These are phyloP conservation scores for Melolontha melolontha DNA, from an alignment of 2,888 invertebrate species.

Conservation along the genomic window DNA sequence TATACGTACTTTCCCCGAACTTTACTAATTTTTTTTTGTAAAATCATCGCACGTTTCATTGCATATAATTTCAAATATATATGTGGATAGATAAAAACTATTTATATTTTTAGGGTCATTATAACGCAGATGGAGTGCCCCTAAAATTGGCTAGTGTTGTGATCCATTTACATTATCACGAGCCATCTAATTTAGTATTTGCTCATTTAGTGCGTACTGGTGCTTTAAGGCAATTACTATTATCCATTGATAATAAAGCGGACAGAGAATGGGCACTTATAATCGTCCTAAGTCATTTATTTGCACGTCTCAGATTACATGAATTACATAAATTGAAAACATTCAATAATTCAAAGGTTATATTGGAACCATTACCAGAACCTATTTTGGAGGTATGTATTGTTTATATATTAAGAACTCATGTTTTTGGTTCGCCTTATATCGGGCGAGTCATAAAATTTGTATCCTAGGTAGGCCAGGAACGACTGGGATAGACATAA, in stretches of 20 bases:
- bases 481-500: too few relatives aligned
- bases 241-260: constrained; percentile 28
- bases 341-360: constrained; percentile 35
- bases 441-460: too few relatives aligned
- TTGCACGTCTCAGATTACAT: constrained; percentile 27
- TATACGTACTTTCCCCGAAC: too few relatives aligned
- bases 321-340: not conserved
- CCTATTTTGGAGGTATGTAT: constrained; percentile 26
- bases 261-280: constrained; percentile 39
- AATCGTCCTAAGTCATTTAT: constrained; percentile 38
- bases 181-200: constrained; percentile 47
- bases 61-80: not conserved
- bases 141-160: constrained; percentile 42
- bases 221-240: constrained; percentile 42
- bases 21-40: too few relatives aligned
- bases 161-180: constrained; percentile 47
- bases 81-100: not conserved
- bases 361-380: constrained; percentile 38
- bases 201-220: constrained; percentile 45
- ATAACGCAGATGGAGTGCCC: constrained; percentile 41
- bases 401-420: not conserved
- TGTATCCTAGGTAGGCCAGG: too few relatives aligned
- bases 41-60: too few relatives aligned
- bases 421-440: too few relatives aligned
- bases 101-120: constrained; percentile 42